Conservation (phyloP, 2,888 invertebrate species). For the Alloplasta piceator region DNA sequence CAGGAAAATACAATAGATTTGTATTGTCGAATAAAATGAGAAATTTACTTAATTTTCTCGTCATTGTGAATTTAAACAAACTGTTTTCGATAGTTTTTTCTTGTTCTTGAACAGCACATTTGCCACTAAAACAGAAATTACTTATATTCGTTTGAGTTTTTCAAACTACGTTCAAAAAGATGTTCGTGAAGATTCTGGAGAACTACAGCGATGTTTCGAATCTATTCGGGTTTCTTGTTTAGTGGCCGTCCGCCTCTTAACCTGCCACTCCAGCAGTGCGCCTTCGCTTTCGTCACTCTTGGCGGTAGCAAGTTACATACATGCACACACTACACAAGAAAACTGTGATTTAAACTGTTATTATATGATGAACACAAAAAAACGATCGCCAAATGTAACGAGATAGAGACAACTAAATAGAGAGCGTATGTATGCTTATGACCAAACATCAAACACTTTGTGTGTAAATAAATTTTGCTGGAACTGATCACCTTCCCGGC, state of each 20-base stretch:
- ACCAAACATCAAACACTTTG: slow-evolving; percentile 49
- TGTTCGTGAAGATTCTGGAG: background rate
- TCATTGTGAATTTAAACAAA: slow-evolving; percentile 85
- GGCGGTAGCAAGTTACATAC: too few species aligned
- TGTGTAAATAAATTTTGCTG: slow-evolving; percentile 63
- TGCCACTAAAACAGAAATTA: slow-evolving; percentile 21
- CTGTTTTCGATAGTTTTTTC: slow-evolving; percentile 7
- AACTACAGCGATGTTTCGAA: slow-evolving; percentile 16
- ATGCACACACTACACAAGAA: background rate
- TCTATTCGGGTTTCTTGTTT: background rate
- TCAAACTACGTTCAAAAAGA: background rate
- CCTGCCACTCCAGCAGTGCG: too few species aligned
- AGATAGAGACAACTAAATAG: background rate
- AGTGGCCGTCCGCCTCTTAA: too few species aligned
- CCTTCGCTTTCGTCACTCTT: too few species aligned
- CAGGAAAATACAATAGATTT: slow-evolving; percentile 95
- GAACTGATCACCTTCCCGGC: slow-evolving; percentile 48
- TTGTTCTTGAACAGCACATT: background rate
- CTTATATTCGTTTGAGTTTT: background rate
- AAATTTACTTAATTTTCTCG: slow-evolving; percentile 95
- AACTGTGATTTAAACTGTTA: background rate
- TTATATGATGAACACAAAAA: background rate
- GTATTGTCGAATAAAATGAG: slow-evolving; percentile 97
- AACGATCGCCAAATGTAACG: background rate
- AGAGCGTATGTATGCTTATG: background rate